Base-by-base conservation (phyloP, 2,888 invertebrate genomes). In the Neocrepidodera transversa region DNA sequence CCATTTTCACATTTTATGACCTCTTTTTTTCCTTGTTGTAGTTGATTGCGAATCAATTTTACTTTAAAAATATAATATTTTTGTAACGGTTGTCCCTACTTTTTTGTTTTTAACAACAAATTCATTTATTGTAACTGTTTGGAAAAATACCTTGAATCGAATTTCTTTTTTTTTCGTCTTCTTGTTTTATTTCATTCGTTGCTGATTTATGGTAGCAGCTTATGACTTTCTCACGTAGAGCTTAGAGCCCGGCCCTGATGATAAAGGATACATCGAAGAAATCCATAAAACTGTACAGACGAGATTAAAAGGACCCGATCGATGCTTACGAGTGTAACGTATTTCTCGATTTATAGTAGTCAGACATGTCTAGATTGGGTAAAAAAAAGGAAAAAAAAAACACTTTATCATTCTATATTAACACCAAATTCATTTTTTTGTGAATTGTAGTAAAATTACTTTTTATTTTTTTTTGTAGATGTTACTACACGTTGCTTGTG, bases 231-330 rank as follows among this genome's bases (percentile, higher is more conserved):
- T 45, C 45, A 45, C 45, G 45, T 45, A 45, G 45, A 28, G 6
- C 3, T 5, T 23, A n/a, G n/a, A 23, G 6, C 26, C 45, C 45
- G 45, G 45, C 26, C 45, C 45, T 45, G 45, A 2, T 14, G 45
- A 45, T 45, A 45, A 45, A 45, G 45, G 45, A 45, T 45, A 45
- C 23, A 50, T 11, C 14, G 14, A n/a, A 18, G 20, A 16, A 20
- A 36, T 50, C 50, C 36, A 35, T 50, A 50, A 36, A 50, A 50
- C 35, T 36, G 50, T 36, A 50, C 20, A 26, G 23, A 23, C 23
- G 50, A 50, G 50, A 50, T 50, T 50, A 50, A 50, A 50, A 50
- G 32, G 10, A 11, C 48, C 7, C 13, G 36, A 50, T 50, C 50
- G 50, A 50, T 50, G 50, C 13, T 50, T 20, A 36, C 13, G 23